phyloP scores from a whole-genome alignment of 2,113 vertebrate genomes.

The Guaruba guarouba region DNA sequence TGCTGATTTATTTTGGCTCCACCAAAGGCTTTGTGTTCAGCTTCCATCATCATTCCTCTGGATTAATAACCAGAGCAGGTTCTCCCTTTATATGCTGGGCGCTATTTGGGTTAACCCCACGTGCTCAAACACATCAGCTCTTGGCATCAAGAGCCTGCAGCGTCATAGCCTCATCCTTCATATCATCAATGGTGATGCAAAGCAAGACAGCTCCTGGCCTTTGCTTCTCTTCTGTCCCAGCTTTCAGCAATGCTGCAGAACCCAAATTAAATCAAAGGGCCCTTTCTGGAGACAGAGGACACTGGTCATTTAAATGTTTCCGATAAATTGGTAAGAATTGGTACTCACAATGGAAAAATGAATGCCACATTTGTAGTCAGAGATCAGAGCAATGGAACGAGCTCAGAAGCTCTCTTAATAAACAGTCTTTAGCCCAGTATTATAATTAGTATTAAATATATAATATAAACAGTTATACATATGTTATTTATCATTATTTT shows the following conservation, averaged over 20 bases:
- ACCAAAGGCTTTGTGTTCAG: neutral
- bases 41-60: neutral
- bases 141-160: neutral
- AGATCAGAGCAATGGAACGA: neutral
- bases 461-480: neutral
- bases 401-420: neutral
- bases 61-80: neutral
- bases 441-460: neutral
- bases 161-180: neutral
- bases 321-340: neutral
- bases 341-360: neutral
- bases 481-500: neutral
- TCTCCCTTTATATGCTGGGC: neutral
- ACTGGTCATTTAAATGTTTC: neutral
- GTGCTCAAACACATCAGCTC: neutral
- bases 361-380: neutral
- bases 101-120: neutral
- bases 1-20: neutral
- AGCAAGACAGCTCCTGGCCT: neutral
- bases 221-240: neutral
- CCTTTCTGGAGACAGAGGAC: neutral
- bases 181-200: rapidly evolving
- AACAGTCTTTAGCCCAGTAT: neutral
- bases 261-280: neutral
- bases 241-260: neutral